Conservation (phyloP, 2,113 vertebrate genomes). For the Chloropsis hardwickii region DNA sequence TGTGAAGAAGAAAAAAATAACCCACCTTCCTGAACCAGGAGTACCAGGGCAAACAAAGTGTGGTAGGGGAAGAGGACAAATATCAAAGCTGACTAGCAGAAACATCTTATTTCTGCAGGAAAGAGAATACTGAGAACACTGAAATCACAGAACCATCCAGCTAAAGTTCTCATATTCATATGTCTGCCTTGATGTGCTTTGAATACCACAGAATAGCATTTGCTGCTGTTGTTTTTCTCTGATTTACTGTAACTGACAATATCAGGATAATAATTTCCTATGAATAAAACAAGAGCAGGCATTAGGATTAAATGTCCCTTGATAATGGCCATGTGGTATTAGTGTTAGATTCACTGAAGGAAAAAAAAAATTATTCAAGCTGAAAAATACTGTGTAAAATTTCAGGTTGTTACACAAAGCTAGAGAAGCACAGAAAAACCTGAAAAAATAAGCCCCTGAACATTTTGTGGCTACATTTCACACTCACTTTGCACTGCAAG, state of each 20-base stretch:
- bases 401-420: not conserved
- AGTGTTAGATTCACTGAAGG: not conserved
- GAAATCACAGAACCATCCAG: not conserved
- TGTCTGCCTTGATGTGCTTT: not conserved
- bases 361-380: not conserved
- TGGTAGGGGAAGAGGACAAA: not conserved
- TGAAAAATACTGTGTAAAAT: not conserved
- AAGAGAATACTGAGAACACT: not conserved
- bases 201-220: not conserved
- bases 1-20: not conserved
- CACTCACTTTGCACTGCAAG: not conserved
- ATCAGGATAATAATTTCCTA: slow-evolving; percentile 17
- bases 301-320: slow-evolving; percentile 35
- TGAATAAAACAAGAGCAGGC: slow-evolving; percentile 46
- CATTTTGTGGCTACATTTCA: not conserved
- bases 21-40: not conserved
- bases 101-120: not conserved
- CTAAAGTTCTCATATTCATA: not conserved
- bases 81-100: not conserved
- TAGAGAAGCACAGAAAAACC: not conserved
- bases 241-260: slow-evolving; percentile 27
- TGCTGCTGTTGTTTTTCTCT: not conserved
- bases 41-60: not conserved
- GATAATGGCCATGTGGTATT: not conserved
- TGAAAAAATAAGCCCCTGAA: not conserved